Conservation (phyloP, 1,140 invertebrate genomes). For the Nomia melanderi region DNA sequence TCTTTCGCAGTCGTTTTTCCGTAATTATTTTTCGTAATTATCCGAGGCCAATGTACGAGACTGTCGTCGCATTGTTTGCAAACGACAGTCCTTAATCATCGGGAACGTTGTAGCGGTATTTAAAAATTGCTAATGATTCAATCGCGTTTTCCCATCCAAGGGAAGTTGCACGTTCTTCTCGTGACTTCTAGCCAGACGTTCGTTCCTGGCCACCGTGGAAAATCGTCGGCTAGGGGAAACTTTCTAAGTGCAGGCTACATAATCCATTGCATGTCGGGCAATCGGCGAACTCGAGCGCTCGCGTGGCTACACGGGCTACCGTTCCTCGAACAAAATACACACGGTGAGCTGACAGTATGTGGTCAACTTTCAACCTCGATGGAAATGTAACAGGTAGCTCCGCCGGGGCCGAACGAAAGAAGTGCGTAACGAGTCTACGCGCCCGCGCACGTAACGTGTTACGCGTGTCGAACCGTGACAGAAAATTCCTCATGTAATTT, state of each 20-base stretch:
- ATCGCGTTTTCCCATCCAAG: background rate
- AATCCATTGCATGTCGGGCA: conserved; percentile 55
- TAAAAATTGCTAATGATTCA: conserved; percentile 9
- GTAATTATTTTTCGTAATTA: no score
- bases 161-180: background rate
- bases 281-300: conserved; percentile 19
- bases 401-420: conserved; percentile 13
- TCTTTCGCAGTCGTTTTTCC: background rate
- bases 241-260: conserved; percentile 62
- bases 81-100: no score
- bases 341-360: background rate
- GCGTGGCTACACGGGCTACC: background rate
- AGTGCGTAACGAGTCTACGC: conserved; percentile 9
- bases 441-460: conserved; percentile 20
- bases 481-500: background rate
- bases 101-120: background rate
- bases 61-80: no score
- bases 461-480: background rate
- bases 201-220: conserved; percentile 32
- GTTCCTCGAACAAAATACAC: background rate
- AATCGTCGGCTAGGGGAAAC: conserved; percentile 51
- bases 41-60: no score
- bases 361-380: conserved; percentile 60
- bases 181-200: conserved; percentile 24
- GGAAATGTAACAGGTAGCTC: conserved; percentile 60